Percentiles rank a stretch among this genome's conserved stretches.
Evolutionary conservation across 2,113 vertebrate genomes (phyloP).

Genomic region (Alligator sinensis): DNA sequence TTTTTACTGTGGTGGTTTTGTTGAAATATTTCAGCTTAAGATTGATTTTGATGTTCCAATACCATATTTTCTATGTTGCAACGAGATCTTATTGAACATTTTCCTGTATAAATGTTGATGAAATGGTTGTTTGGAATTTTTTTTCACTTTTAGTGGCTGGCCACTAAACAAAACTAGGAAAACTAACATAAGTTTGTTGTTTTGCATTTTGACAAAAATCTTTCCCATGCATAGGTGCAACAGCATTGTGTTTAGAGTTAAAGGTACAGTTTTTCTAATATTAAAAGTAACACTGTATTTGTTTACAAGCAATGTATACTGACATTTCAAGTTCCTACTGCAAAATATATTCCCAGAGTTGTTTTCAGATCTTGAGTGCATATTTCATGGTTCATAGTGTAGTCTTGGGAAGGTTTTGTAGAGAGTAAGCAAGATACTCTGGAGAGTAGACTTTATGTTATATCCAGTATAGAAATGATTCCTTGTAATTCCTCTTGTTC

Average conservation of each 20-base stretch:
- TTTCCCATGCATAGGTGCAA: background rate
- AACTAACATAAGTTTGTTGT: background rate
- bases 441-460: background rate
- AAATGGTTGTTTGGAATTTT: no score
- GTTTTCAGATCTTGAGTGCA: background rate
- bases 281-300: no score
- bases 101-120: background rate
- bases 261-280: background rate
- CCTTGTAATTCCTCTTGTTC: accelerated
- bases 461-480: background rate
- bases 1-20: background rate
- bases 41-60: background rate
- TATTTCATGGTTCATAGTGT: background rate
- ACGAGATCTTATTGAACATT: background rate
- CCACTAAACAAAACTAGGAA: background rate
- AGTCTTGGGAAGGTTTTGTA: background rate
- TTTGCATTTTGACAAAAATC: background rate
- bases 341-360: background rate
- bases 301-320: background rate
- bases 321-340: background rate
- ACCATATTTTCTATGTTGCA: background rate
- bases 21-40: background rate
- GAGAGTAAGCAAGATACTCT: background rate
- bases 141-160: background rate
- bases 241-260: background rate